Evolutionary conservation across 2,797 vertebrate species (phyloP), one percentile per base, ranked within the genome.

Genomic region (Anisognathus igniventris): DNA sequence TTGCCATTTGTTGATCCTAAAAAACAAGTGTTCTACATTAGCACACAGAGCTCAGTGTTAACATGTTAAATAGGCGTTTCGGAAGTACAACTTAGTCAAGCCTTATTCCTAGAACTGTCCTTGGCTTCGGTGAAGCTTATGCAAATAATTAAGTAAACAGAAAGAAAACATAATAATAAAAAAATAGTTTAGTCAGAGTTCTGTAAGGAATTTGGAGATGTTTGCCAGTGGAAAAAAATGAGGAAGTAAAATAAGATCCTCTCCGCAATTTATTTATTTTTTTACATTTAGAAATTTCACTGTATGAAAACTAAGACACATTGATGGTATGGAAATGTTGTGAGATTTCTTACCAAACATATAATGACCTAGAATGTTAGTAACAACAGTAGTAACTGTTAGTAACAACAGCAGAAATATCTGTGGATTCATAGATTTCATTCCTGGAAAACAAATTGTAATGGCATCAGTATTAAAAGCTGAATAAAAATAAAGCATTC

Each of bases 1-100:
- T 95, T 91, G 54, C 66, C 51, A 7, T 94, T 94, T 92, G 86
- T 75, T 95, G 76, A 78, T 90, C 30, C 70, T 81, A 47, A 88
- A 90, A 80, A 13, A 2, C 74, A 62, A 90, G 25, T 73, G 76
- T 81, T 76, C 79, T 86, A 57, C 86, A 64, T 93, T 78, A 88
- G 27, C 15, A 57, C 61, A 68, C 8, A 72, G 28, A 48, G 31
- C 48, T 94, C 39, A 64, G 28, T 48, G 62, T 77, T 83, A 83
- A 47, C 68, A 44, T 60, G 22, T 57, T 82, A 77, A 95, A 64
- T 85, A 64, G 24, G 17, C 45, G 61, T 53, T 88, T 85, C 22
- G 7, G 74, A 91, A 92, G 28, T 53, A 44, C 33, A 31, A 37
- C 18, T 87, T 77, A 58, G 50, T 79, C 64, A 77, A 94, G 45